Conservation (phyloP, 2,797 vertebrate species). For the Mergus octosetaceus region DNA sequence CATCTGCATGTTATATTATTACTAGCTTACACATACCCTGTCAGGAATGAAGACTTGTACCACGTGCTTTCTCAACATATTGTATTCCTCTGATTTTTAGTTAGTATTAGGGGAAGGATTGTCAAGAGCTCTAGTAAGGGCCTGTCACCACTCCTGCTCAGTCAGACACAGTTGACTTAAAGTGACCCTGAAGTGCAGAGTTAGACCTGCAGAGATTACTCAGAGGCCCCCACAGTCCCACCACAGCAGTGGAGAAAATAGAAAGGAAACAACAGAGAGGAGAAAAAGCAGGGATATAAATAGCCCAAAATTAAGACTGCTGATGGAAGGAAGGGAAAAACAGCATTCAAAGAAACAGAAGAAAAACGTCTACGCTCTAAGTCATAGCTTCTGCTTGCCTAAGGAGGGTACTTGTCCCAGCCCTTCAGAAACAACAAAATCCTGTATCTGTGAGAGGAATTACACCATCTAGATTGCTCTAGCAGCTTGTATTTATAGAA, state of each 20-base stretch:
- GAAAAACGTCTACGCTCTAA: background rate
- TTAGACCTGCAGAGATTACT: background rate
- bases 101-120: background rate
- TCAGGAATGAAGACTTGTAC: background rate
- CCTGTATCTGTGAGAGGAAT: background rate
- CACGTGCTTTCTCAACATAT: background rate
- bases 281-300: background rate
- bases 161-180: background rate
- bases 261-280: fast-evolving
- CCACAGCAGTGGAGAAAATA: background rate
- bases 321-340: background rate
- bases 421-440: background rate
- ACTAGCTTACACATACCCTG: background rate
- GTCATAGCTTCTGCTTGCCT: background rate
- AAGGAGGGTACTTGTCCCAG: background rate
- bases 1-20: background rate
- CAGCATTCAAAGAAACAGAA: background rate
- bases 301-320: background rate
- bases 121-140: background rate
- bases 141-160: background rate
- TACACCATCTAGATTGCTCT: background rate
- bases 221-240: background rate
- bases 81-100: background rate
- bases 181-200: background rate
- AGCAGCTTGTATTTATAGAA: constrained; percentile 12